Evolutionary conservation across 2,888 invertebrate species (phyloP).

Genomic region (Nymphalis polychloros): DNA sequence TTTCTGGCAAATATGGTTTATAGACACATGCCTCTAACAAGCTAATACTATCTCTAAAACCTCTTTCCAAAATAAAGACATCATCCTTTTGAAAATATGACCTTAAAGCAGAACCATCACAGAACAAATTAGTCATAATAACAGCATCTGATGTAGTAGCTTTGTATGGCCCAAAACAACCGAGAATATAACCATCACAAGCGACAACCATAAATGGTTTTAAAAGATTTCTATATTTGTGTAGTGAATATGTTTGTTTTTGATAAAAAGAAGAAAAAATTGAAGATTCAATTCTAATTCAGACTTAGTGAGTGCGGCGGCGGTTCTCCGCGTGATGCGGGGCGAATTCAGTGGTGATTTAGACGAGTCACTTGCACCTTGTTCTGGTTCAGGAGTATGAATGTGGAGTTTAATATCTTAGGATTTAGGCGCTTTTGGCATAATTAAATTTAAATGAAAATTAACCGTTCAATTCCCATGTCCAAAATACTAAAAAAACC

Average conservation of each 20-base stretch:
- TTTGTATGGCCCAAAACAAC: conserved; percentile 31
- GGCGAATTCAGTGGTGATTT: too few relatives aligned
- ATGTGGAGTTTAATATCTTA: too few relatives aligned
- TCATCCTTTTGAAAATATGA: conserved; percentile 8
- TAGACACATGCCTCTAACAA: conserved; percentile 20
- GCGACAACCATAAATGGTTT: conserved; percentile 31
- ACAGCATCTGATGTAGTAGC: conserved; percentile 34
- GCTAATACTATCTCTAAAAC: conserved; percentile 27
- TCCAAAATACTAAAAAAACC: too few relatives aligned
- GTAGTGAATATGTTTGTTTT: not conserved
- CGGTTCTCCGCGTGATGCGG: too few relatives aligned
- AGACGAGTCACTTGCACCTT: too few relatives aligned
- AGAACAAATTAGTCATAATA: conserved; percentile 29
- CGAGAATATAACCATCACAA: conserved; percentile 33
- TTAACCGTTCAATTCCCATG: too few relatives aligned
- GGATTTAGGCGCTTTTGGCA: too few relatives aligned
- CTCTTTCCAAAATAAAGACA: conserved; percentile 30
- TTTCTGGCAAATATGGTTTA: conserved; percentile 29
- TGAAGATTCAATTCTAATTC: not conserved
- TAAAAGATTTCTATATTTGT: conserved; percentile 16
- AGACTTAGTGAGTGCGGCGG: too few relatives aligned
- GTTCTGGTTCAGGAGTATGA: too few relatives aligned
- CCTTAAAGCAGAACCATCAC: not conserved
- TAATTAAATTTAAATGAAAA: too few relatives aligned
- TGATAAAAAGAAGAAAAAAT: too few relatives aligned